Evolutionary conservation across 2,113 vertebrate genomes (phyloP).

Genomic region (Oplegnathus fasciatus): DNA sequence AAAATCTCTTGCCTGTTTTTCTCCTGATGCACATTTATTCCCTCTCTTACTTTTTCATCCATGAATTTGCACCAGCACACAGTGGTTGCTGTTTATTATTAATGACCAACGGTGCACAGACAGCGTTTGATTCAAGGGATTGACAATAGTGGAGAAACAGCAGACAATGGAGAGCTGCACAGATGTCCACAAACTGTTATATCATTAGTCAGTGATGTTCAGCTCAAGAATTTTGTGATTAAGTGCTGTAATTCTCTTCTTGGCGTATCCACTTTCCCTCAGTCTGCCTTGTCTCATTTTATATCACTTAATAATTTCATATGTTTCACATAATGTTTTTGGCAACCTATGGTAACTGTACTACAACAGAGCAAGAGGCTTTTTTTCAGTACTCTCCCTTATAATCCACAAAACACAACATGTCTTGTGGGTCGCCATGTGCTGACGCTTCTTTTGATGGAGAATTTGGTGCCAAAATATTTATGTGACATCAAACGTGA

Average conservation of each 20-base stretch:
- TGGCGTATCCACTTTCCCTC: conserved; percentile 3
- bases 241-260: conserved; percentile 29
- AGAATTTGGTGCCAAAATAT: not conserved
- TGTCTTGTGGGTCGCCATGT: not conserved
- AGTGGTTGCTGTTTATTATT: conserved; percentile 50
- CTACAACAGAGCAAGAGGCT: not conserved
- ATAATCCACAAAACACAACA: not conserved
- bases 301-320: not conserved
- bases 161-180: conserved; percentile 20
- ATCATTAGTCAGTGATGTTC: conserved; percentile 32
- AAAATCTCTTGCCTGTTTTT: conserved; percentile 21
- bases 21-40: conserved; percentile 39
- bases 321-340: not conserved
- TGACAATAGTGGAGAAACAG: conserved; percentile 18
- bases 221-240: conserved; percentile 22
- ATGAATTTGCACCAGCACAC: conserved; percentile 17
- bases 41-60: conserved; percentile 15
- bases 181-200: not conserved
- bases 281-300: not conserved
- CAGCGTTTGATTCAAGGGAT: conserved; percentile 31
- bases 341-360: not conserved
- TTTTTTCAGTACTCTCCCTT: not conserved
- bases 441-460: not conserved
- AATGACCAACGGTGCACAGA: conserved; percentile 17
- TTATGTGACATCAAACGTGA: not conserved